A percentile compares a stretch with the other conserved stretches of the same genome.
Evolutionary conservation across 2,113 vertebrate species (phyloP).

Genomic region (Pipa parva): DNA sequence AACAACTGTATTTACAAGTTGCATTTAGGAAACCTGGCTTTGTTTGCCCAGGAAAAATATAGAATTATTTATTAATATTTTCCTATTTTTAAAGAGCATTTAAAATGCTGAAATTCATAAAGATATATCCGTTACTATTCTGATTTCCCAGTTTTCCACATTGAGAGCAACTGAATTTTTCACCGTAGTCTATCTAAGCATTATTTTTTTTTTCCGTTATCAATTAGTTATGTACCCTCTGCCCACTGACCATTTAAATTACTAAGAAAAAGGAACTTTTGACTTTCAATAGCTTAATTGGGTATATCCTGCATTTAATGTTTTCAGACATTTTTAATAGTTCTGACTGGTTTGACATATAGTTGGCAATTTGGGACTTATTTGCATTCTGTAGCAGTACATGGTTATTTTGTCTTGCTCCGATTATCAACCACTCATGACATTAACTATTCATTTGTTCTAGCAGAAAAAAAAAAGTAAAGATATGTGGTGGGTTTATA

Average conservation of each 20-base stretch:
- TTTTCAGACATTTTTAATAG: conserved; percentile 51
- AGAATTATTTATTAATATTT: no score
- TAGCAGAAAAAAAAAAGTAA: conserved; percentile 42
- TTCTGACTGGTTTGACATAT: conserved; percentile 44
- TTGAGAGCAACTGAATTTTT: conserved; percentile 1
- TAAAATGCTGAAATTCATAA: neutral
- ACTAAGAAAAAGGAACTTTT: conserved; percentile 46
- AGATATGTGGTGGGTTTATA: conserved; percentile 52
- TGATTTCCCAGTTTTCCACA: neutral
- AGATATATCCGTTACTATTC: neutral
- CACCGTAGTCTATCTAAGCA: conserved; percentile 20
- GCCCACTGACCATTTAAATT: conserved; percentile 41
- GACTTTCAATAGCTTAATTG: conserved; percentile 40
- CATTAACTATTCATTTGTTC: conserved; percentile 58
- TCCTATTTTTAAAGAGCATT: no score
- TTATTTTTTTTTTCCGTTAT: conserved; percentile 17
- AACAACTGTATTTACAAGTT: no score
- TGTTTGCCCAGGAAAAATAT: no score
- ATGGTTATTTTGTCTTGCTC: conserved; percentile 38
- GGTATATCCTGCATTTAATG: conserved; percentile 46
- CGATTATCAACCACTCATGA: conserved; percentile 53
- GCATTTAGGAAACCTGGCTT: no score
- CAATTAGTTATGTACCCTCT: conserved; percentile 38
- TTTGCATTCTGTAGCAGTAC: conserved; percentile 43
- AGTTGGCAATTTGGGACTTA: conserved; percentile 46